Base-by-base conservation (phyloP, 2,797 vertebrate genomes). In the Myripristis jacobus region DNA sequence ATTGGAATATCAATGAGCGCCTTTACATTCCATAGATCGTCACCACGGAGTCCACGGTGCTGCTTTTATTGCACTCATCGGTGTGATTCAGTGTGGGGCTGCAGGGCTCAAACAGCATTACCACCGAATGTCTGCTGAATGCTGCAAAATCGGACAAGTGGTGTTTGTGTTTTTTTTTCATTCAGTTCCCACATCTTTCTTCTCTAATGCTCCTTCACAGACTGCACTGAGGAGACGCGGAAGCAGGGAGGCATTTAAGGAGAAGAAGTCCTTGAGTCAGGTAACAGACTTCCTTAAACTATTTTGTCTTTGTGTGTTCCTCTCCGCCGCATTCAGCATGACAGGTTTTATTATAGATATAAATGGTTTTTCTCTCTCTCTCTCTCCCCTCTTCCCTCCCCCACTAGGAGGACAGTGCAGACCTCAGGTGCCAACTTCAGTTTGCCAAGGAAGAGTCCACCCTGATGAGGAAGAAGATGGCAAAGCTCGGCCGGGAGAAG, bases 401-500 rank as follows among this genome's bases (percentile, higher is more conserved):
- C 0, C 21, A 16, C 34, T 84, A 99, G 97, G 98, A 99, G 87
- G 98, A 99, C 93, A 98, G 95, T 0, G 96, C 98, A n/a, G 98
- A 99, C 88, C 93, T 99, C 89, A 94, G 95, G 75, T 99, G 98
- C 87, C 98, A 98, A 93, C 96, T 99, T 60, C 97, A 98, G 92
- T 99, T 99, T 88, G 92, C 96, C 87, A 98, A 99, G 91, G 98
- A 99, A 82, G 98, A 99, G 89, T 97, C 97, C 3, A 80, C 91
- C 0, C 92, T 99, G 77, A 99, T 99, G 97, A 95, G 97, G 38
- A 99, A 98, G 88, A 98, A 99, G 92, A 98, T 99, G 97, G 98
- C 98, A 38, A 98, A 96, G 81, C 91, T 99, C 21, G 96, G 97
- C 29, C 94, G 93, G 15, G 98, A 99, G 88, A 99, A 98, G 82